phyloP scores from a whole-genome alignment of 2,797 vertebrate species.

The Phrynocephalus vlangalii region DNA sequence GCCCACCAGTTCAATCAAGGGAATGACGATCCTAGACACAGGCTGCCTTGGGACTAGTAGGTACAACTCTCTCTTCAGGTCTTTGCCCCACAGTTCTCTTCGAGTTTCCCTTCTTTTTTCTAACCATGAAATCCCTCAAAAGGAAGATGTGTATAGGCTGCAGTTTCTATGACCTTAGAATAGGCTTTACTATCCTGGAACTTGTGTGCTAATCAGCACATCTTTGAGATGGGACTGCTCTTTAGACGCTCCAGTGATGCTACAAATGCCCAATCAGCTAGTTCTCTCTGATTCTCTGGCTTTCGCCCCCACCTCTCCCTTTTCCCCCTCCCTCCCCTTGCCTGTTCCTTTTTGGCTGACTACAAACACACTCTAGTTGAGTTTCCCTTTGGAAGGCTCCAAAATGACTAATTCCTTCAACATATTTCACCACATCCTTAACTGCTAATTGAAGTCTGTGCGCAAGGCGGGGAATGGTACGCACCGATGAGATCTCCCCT shows the following conservation, averaged over 20 bases:
- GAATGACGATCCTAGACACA: background rate
- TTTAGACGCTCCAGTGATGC: conserved; percentile 72
- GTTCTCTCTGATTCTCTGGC: conserved; percentile 63
- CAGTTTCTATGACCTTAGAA: conserved; percentile 74
- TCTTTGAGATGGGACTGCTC: conserved; percentile 62
- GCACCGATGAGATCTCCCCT: conserved; percentile 66
- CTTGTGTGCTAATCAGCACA: conserved; percentile 74
- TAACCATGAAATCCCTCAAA: conserved; percentile 36
- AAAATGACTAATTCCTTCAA: conserved; percentile 73
- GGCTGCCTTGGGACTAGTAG: background rate
- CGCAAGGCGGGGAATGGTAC: conserved; percentile 57
- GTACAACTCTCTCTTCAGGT: background rate
- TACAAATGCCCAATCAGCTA: conserved; percentile 73
- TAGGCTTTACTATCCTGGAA: conserved; percentile 72
- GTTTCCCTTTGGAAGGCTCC: conserved; percentile 65
- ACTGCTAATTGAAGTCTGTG: conserved; percentile 77
- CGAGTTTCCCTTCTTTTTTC: background rate
- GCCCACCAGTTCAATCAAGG: background rate
- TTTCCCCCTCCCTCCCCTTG: background rate
- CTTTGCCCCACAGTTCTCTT: background rate
- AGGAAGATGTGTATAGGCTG: conserved; percentile 54
- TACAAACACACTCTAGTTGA: conserved; percentile 66
- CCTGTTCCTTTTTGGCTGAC: conserved; percentile 43
- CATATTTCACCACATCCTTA: conserved; percentile 75
- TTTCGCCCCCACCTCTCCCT: conserved; percentile 29